Percentiles rank a stretch among this genome's conserved stretches.
Evolutionary conservation across 2,113 vertebrate genomes (phyloP).

Genomic region (Eptatretus burgeri): DNA sequence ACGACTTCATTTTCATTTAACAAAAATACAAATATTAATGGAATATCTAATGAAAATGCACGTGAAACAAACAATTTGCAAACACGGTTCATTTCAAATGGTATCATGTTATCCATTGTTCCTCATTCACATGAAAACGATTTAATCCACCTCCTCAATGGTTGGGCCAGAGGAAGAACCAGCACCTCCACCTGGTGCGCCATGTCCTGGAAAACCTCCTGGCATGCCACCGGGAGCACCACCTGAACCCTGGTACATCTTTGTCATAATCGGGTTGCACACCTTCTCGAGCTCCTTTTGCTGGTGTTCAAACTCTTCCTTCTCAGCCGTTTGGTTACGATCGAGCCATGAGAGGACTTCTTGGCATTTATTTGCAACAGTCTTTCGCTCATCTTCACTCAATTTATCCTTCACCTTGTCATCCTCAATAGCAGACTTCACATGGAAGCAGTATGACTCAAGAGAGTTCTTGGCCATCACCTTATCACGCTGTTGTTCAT

Average conservation of each 20-base stretch:
- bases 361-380: slow-evolving; percentile 28
- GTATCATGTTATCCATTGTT: too few relatives aligned
- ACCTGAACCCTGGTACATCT: slow-evolving; percentile 24
- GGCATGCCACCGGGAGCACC: slow-evolving; percentile 13
- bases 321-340: slow-evolving; percentile 33
- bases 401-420: slow-evolving; percentile 38
- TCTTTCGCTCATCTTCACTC: slow-evolving; percentile 30
- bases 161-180: slow-evolving; percentile 18
- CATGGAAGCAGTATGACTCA: slow-evolving; percentile 31
- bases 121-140: too few relatives aligned
- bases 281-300: slow-evolving; percentile 38
- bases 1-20: too few relatives aligned
- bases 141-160: slow-evolving; percentile 38
- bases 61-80: too few relatives aligned
- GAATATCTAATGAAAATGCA: too few relatives aligned
- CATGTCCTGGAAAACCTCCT: slow-evolving; percentile 11
- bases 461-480: slow-evolving; percentile 30
- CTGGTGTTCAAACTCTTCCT: slow-evolving; percentile 36
- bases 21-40: too few relatives aligned
- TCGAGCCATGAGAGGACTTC: slow-evolving; percentile 31
- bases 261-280: slow-evolving; percentile 35
- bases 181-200: slow-evolving; percentile 11
- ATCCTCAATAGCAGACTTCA: slow-evolving; percentile 31
- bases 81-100: too few relatives aligned
- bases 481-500: slow-evolving; percentile 26